Percentiles rank a stretch among this genome's conserved stretches.
These are phyloP conservation scores for Scopus umbretta DNA, from an alignment of 2,113 vertebrate species.

Conservation along the genomic window DNA sequence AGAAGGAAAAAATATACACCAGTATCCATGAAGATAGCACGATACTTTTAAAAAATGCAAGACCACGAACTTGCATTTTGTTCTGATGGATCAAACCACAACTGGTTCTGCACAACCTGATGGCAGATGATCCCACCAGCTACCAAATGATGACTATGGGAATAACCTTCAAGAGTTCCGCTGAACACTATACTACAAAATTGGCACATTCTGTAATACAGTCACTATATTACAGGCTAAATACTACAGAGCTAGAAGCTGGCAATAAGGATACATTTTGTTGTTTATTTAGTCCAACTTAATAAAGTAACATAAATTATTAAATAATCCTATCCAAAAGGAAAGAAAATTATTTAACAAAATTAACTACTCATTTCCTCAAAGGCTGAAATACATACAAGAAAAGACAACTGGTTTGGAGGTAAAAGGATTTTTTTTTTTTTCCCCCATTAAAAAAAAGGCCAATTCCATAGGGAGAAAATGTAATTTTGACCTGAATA, in stretches of 20 bases:
- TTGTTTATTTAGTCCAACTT: not conserved
- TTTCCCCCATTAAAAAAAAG: not conserved
- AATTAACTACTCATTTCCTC: not conserved
- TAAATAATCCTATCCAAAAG: not conserved
- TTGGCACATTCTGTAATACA: not conserved
- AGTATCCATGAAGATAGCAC: not conserved
- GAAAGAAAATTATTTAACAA: not conserved
- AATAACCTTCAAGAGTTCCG: not conserved
- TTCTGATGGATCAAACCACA: not conserved
- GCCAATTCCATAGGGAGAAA: not conserved
- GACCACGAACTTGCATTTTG: not conserved
- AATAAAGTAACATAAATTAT: not conserved
- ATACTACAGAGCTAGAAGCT: not conserved
- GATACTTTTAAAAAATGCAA: not conserved
- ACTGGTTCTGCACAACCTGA: not conserved
- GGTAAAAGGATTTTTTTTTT: not conserved
- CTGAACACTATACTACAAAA: not conserved
- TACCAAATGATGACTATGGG: not conserved
- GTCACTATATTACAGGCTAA: not conserved
- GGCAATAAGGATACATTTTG: not conserved
- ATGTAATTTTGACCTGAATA: not conserved
- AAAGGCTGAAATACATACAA: not conserved
- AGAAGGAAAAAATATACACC: not conserved
- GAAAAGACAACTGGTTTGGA: not conserved
- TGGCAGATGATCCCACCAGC: not conserved